phyloP scores from a whole-genome alignment of 2,797 vertebrate species.

The Heterohyrax brucei region DNA sequence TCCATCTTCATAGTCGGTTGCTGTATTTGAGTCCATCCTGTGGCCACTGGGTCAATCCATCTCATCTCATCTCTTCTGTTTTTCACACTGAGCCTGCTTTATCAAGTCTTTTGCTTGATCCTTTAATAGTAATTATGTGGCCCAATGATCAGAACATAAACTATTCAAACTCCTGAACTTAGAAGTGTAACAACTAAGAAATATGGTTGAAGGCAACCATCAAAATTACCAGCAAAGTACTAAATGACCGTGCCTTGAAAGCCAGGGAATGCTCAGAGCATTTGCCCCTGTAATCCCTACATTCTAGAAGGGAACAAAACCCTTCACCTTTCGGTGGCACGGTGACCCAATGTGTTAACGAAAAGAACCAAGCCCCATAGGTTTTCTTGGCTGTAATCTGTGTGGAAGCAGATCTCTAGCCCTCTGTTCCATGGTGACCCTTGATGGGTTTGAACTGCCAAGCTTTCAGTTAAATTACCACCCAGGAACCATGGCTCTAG shows the following conservation, averaged over 20 bases:
- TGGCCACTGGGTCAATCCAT: neutral
- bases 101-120: neutral
- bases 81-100: neutral
- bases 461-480: neutral
- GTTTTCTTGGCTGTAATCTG: neutral
- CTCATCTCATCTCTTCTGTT: neutral
- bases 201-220: conserved; percentile 12
- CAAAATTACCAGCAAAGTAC: neutral
- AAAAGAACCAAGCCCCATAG: neutral
- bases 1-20: too few species aligned
- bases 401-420: neutral
- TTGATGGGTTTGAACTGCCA: neutral
- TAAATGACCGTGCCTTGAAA: neutral
- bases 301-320: neutral
- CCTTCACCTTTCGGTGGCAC: neutral
- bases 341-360: neutral
- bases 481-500: neutral
- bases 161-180: neutral
- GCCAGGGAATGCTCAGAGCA: neutral
- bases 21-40: neutral
- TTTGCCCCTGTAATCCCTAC: neutral
- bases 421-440: neutral
- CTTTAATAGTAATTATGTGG: conserved; percentile 24
- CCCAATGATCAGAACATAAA: neutral
- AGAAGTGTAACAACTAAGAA: neutral